These are phyloP conservation scores for Melanotaenia boesemani DNA, from an alignment of 2,797 vertebrate genomes.

Conservation along the genomic window DNA sequence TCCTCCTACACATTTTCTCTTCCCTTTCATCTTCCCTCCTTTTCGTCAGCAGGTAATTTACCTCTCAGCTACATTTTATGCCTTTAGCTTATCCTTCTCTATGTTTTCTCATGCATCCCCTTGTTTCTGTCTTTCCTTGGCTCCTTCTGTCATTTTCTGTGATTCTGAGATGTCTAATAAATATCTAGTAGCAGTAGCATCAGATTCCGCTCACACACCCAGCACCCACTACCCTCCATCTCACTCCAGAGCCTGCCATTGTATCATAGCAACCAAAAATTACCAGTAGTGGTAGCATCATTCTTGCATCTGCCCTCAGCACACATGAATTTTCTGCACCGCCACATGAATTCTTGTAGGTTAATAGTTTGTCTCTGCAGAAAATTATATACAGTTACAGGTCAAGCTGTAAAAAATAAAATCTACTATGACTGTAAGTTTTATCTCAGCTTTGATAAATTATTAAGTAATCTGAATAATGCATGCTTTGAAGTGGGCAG, in stretches of 20 bases:
- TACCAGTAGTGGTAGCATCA: constrained; percentile 61
- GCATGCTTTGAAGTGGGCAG: constrained; percentile 1
- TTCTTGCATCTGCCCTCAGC: constrained; percentile 17
- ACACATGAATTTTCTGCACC: constrained; percentile 14
- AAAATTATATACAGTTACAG: background rate
- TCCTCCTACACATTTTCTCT: no score
- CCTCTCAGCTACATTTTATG: background rate
- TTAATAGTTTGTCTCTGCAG: background rate
- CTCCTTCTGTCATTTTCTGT: constrained; percentile 12
- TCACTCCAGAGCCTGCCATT: constrained; percentile 51
- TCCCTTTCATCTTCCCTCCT: background rate
- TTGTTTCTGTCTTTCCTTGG: no score
- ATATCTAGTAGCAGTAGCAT: constrained; percentile 51
- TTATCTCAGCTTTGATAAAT: constrained; percentile 3
- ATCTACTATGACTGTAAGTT: constrained; percentile 1
- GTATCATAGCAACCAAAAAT: constrained; percentile 75
- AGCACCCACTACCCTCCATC: constrained; percentile 24
- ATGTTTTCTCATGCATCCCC: no score
- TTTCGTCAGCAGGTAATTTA: background rate
- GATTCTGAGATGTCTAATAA: constrained; percentile 59
- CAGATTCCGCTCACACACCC: constrained; percentile 37
- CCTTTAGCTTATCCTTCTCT: no score
- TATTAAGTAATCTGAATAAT: constrained; percentile 17
- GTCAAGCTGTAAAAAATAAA: background rate
- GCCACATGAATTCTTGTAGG: constrained; percentile 19